Evolutionary conservation across 2,113 vertebrate genomes (phyloP), one percentile per base, ranked within the genome.

Genomic region (Brienomyrus longianalis): DNA sequence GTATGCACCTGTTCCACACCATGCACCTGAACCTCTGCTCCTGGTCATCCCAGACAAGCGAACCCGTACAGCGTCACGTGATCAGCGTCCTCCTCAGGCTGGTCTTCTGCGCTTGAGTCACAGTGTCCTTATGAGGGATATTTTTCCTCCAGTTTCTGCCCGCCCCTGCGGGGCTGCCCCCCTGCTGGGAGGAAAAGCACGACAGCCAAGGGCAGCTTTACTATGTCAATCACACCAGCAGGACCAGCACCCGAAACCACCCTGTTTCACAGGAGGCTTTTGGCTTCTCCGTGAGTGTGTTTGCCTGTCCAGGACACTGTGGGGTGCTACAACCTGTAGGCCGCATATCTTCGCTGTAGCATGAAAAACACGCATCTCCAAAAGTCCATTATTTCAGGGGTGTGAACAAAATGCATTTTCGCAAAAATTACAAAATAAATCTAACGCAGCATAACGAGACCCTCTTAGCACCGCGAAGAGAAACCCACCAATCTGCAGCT

Each of bases 171-270:
- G 97, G 96, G 89, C 95, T 99, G 54, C 98, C 98, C 27, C 13
- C 89, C 98, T 97, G 98, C 93, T 99, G 98, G 98, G 98, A 99
- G 93, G 98, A 97, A 2, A 97, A 97, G n/a, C 98, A 98, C 9
- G 98, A 99, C 95, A 98, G 97, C 94, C 98, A 99, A 0, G 97
- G 98, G 0, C 95, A 98, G 54, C 97, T 98, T 92, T 99, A 98
- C 93, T 99, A 98, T 0, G 98, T 99, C 94, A 98, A 98, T 91
- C 98, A 99, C 0, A 97, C 98, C 70, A 99, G 98, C 95, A 95
- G 98, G 90, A 99, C 97, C 74, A 99, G 97, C 0, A 99, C 98
- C 0, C 98, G 98, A 98, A 97, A 98, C 94, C 94, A 97, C 13
- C 98, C 98, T 19, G 98, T 97, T 0, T 97, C 96, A 3, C 97